Evolutionary conservation across 1,140 invertebrate species (phyloP).

Genomic region (Amyelois transitella): DNA sequence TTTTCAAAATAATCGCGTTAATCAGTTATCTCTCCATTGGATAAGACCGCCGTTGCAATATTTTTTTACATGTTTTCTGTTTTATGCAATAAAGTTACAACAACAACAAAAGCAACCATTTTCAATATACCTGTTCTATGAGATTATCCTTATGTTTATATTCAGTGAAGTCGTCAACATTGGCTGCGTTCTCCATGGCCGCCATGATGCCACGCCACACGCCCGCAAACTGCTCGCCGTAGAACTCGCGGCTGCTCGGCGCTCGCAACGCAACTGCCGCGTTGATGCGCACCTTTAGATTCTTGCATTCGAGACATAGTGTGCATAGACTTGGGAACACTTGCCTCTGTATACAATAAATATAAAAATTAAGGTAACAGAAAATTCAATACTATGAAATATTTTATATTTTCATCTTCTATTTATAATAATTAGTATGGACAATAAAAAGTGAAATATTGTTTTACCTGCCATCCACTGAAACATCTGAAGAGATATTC

Average conservation of each 20-base stretch:
- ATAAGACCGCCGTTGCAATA: no score
- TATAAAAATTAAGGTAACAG: background rate
- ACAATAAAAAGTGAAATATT: no score
- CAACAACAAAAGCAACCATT: no score
- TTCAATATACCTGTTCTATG: slow-evolving; percentile 50
- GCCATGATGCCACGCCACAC: slow-evolving; percentile 82
- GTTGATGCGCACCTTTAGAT: slow-evolving; percentile 86
- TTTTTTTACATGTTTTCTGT: no score
- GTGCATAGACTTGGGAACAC: slow-evolving; percentile 71
- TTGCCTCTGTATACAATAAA: slow-evolving; percentile 30
- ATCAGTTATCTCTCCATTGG: no score
- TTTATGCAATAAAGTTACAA: no score
- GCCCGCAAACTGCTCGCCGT: slow-evolving; percentile 76
- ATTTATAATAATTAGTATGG: background rate
- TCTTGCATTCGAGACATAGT: slow-evolving; percentile 73
- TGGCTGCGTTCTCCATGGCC: slow-evolving; percentile 82
- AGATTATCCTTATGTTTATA: slow-evolving; percentile 86
- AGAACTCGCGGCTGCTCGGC: slow-evolving; percentile 73
- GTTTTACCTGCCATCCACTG: slow-evolving; percentile 74
- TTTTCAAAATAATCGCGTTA: no score
- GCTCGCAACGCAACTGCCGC: slow-evolving; percentile 84
- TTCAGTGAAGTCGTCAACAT: slow-evolving; percentile 85
- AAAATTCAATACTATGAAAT: background rate
- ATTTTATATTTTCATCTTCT: no score
- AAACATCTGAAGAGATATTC: slow-evolving; percentile 73